Percentiles rank a stretch among this genome's conserved stretches.
Conservation (phyloP, 2,797 vertebrate genomes). For the Malacoraja senta region DNA sequence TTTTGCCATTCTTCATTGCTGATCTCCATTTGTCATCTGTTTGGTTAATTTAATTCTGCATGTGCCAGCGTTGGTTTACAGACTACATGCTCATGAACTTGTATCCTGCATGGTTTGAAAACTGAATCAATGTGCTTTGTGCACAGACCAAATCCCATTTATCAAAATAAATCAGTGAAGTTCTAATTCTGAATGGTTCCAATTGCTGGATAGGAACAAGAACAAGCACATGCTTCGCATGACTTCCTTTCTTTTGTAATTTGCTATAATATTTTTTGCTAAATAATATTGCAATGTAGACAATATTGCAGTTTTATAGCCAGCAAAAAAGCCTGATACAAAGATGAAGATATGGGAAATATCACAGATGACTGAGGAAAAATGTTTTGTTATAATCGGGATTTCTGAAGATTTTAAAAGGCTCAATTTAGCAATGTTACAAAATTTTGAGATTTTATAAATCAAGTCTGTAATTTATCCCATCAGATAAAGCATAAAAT, state of each 20-base stretch:
- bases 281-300: not conserved
- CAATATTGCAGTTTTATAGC: not conserved
- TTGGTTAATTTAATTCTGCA: not conserved
- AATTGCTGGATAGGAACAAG: not conserved
- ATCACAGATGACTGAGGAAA: not conserved
- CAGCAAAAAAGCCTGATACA: not conserved
- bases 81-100: not conserved
- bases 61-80: not conserved
- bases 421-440: too few species aligned
- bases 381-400: not conserved
- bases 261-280: not conserved
- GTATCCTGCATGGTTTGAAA: not conserved
- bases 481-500: too few species aligned
- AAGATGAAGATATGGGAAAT: not conserved
- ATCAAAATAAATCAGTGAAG: not conserved
- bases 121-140: not conserved
- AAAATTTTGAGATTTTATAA: too few species aligned
- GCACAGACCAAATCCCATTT: too few species aligned
- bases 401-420: not conserved
- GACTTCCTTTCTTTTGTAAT: not conserved
- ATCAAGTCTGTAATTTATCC: too few species aligned
- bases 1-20: not conserved
- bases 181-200: not conserved
- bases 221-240: not conserved
- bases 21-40: not conserved